Percentiles rank a stretch among this genome's conserved stretches.
Evolutionary conservation across 2,888 invertebrate species (phyloP).

Genomic region (Amphipyra tragopoginis): DNA sequence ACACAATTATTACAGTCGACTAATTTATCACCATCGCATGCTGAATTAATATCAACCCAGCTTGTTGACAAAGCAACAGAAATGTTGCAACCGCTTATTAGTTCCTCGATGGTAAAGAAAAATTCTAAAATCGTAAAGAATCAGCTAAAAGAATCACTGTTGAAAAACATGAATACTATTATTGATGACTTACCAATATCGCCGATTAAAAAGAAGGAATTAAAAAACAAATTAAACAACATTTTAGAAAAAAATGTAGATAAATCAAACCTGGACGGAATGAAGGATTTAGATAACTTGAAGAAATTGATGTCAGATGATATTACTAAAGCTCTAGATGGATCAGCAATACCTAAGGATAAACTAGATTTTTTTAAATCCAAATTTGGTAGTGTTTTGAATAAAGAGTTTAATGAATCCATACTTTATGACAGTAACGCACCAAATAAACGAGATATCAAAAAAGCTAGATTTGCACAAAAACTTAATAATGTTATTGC

Average conservation of each 20-base stretch:
- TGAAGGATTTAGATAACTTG: neutral
- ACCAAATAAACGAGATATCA: too few relatives aligned
- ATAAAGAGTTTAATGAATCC: neutral
- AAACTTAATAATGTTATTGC: neutral
- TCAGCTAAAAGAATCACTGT: conserved; percentile 1
- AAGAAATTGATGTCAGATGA: neutral
- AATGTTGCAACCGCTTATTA: neutral
- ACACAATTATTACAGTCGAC: neutral
- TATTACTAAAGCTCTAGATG: neutral
- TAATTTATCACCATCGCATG: neutral
- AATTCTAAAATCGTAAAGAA: neutral
- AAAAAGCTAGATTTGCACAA: too few relatives aligned
- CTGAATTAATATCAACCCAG: neutral
- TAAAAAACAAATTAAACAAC: conserved; percentile 5
- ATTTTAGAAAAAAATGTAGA: conserved; percentile 1
- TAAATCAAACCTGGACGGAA: neutral
- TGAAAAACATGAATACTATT: neutral
- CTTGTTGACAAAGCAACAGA: conserved; percentile 6
- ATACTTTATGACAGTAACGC: neutral
- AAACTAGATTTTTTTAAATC: neutral
- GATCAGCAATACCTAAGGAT: neutral
- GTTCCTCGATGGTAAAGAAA: too few relatives aligned
- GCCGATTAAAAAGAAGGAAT: neutral
- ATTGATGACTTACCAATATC: neutral
- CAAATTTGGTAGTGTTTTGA: neutral